These are phyloP conservation scores for Dermolepida albohirtum DNA, from an alignment of 2,888 invertebrate species.

Conservation along the genomic window DNA sequence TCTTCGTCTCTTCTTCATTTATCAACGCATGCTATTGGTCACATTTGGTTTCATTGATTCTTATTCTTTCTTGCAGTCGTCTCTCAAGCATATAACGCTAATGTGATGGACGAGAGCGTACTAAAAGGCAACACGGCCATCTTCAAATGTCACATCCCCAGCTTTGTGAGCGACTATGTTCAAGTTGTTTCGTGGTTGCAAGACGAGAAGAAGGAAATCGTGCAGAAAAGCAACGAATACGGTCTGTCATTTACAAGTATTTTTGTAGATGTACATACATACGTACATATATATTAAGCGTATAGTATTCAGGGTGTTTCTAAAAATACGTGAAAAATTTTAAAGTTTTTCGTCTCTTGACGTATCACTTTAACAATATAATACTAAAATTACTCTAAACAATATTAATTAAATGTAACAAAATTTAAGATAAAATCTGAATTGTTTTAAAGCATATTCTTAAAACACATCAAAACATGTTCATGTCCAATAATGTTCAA, in stretches of 20 bases:
- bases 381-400: no score
- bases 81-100: constrained; percentile 88
- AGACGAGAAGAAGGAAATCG: constrained; percentile 77
- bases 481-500: no score
- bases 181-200: constrained; percentile 87
- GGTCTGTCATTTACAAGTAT: constrained; percentile 54
- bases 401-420: no score
- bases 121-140: constrained; percentile 91
- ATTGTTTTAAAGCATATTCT: no score
- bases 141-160: constrained; percentile 93
- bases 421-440: no score
- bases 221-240: constrained; percentile 61
- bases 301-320: neutral
- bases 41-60: constrained; percentile 11
- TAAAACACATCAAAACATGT: no score
- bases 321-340: no score
- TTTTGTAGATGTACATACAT: constrained; percentile 1
- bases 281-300: neutral
- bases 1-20: constrained; percentile 1
- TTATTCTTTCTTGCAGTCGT: constrained; percentile 76
- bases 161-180: constrained; percentile 93
- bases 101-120: constrained; percentile 94
- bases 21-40: neutral
- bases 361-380: no score
- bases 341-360: no score